Conservation (phyloP, 1,140 invertebrate species). For the Chlorops oryzae region DNA sequence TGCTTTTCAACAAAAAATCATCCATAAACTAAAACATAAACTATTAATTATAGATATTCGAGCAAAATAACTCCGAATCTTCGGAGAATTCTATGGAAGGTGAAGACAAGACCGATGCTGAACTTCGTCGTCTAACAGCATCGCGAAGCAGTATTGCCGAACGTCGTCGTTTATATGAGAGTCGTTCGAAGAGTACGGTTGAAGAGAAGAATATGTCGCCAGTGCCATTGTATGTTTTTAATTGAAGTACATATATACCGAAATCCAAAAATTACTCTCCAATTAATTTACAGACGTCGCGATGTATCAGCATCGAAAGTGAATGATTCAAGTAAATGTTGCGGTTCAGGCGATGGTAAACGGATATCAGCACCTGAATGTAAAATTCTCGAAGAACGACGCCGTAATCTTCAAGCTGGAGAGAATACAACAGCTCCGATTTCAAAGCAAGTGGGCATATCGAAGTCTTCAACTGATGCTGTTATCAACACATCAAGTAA, state of each 20-base stretch:
- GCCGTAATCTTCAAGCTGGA: slow-evolving; percentile 14
- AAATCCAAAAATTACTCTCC: background rate
- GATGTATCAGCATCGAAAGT: slow-evolving; percentile 34
- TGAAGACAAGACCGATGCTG: slow-evolving; percentile 42
- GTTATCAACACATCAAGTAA: slow-evolving; percentile 58
- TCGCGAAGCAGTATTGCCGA: slow-evolving; percentile 71
- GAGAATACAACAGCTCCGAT: no score
- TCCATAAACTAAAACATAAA: no score
- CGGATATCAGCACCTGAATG: slow-evolving; percentile 43
- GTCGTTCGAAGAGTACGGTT: slow-evolving; percentile 57
- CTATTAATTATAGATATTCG: slow-evolving; percentile 32
- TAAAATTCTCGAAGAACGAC: slow-evolving; percentile 37
- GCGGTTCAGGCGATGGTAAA: slow-evolving; percentile 24
- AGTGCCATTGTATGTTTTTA: slow-evolving; percentile 55
- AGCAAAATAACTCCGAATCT: slow-evolving; percentile 41
- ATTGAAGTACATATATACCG: background rate
- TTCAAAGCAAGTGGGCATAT: no score
- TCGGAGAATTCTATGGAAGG: slow-evolving; percentile 45
- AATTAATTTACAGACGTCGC: slow-evolving; percentile 27
- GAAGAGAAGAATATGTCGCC: slow-evolving; percentile 64
- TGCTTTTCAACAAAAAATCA: no score
- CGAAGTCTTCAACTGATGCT: slow-evolving; percentile 52
- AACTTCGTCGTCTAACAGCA: slow-evolving; percentile 44
- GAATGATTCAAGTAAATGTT: slow-evolving; percentile 2
- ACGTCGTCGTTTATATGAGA: slow-evolving; percentile 67